Percentiles rank a stretch among this genome's conserved stretches.
Conservation (phyloP, 1,140 invertebrate species). For the Lamellibrachia luymesi region DNA sequence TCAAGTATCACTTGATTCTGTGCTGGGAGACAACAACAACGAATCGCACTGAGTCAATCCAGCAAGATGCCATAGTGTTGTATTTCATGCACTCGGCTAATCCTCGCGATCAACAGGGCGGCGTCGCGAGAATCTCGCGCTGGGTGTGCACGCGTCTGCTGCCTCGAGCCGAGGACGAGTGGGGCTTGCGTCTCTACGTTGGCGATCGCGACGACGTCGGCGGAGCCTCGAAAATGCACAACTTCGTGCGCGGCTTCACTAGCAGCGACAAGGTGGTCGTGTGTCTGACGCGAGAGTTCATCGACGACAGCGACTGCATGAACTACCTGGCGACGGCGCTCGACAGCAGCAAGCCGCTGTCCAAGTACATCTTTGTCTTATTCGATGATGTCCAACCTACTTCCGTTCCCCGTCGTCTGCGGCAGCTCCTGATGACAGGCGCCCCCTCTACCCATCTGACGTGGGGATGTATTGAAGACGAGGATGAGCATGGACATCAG, state of each 20-base stretch:
- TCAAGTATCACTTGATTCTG: background rate
- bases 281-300: background rate
- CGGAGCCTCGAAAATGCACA: background rate
- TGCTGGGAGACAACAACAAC: background rate
- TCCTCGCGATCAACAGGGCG: background rate
- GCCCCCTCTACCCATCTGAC: background rate
- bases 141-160: background rate
- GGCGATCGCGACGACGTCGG: background rate
- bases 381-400: background rate
- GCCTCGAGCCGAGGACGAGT: background rate
- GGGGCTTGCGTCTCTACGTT: background rate
- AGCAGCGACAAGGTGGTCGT: background rate
- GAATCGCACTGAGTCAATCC: background rate
- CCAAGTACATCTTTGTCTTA: background rate
- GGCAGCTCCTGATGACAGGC: background rate
- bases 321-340: background rate
- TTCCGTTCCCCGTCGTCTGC: background rate
- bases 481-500: background rate
- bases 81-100: background rate
- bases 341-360: background rate
- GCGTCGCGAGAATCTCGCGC: background rate
- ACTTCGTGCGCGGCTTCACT: background rate
- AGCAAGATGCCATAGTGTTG: background rate
- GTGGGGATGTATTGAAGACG: background rate
- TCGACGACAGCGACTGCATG: background rate